Evolutionary conservation across 2,888 invertebrate species (phyloP), one percentile per base, ranked within the genome.

Genomic region (Pyrrhosoma nymphula): DNA sequence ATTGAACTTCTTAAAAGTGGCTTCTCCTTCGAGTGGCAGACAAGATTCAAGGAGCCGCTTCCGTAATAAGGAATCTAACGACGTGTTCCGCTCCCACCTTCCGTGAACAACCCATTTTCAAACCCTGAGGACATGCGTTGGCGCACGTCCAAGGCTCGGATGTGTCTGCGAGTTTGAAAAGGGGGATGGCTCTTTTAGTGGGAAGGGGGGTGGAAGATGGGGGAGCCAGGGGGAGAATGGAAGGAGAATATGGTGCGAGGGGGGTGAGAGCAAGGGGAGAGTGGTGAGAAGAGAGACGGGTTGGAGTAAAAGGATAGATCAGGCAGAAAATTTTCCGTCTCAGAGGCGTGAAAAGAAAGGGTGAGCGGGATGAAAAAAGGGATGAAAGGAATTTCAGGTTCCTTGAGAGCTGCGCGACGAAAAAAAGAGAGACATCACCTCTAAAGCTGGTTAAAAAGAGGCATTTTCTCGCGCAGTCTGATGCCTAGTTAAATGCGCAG

Each of bases 271-370:
- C 69, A 12, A 69, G n/a, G 20, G n/a, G 69, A 39, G 16, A 60
- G 3, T 60, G 60, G 60, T 60, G 60, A 20, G 60, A 47, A 4
- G 18, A 90, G 56, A 90, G 55, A 90, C 30, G 20, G 91, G 63
- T 26, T 23, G 30, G 75, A 75, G 55, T 20, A 35, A 82, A 55
- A 69, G 69, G 69, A 93, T 93, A 69, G 93, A 93, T 93, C 75
- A 69, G 47, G 69, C 12, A 47, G 75, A 55, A 93, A 93, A 93
- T 93, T 91, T 63, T 69, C 93, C n/a, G 75, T 75, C 93, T 93
- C 47, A 26, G 47, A 93, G 47, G 69, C 26, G 63, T 60, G 47
- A 93, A 56, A 89, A 14, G 69, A 91, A 26, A 35, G 35, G 82
- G 69, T 56, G 30, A 14, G 35, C 14, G 14, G 82, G 63, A 47